Base-by-base conservation (phyloP, 1,140 invertebrate genomes). In the Venturia canescens region DNA sequence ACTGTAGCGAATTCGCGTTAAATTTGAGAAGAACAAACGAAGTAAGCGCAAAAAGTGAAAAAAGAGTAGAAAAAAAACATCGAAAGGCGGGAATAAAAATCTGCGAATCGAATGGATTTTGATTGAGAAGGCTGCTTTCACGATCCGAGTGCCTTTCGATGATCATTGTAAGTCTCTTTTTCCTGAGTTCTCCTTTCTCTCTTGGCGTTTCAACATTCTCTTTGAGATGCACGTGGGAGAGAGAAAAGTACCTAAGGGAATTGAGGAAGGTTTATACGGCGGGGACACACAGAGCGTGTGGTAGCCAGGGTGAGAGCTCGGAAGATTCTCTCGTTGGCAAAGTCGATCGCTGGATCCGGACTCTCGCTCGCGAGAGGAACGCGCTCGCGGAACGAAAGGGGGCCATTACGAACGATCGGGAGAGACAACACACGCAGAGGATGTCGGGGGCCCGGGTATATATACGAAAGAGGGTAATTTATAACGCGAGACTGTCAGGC, bases 401-500 rank as follows among this genome's bases (percentile, higher is more conserved):
- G 78, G 78, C 78, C 78, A 79, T 69, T 79, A 69, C 63, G 66
- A 66, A n/a, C 48, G 75, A 77, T 77, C 75, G 75, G 57, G 75
- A 77, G 31, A 77, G 57, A 15, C 29, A 31, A 13, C 27, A 31
- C 27, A 29, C 26, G n/a, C 27, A 74, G 38, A 23, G 29, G 70
- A 72, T 9, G 9, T 31, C 15, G 44, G 44, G 44, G 38, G 34
- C 69, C 29, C n/a, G 6, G 78, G 78, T 63, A 63, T 63, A 26
- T 63, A 69, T 31, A 79, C 78, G 78, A 71, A 79, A 79, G 78
- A 79, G 66, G 66, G 78, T 79, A 79, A 79, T 79, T 79, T 79
- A 79, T 79, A 70, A 79, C 66, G 66, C 78, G 18, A 27, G 16
- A 79, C 78, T 71, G 78, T 69, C 78, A 79, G 78, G 50, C 78